Evolutionary conservation across 2,113 vertebrate species (phyloP), one percentile per base, ranked within the genome.

Genomic region (Conger conger): DNA sequence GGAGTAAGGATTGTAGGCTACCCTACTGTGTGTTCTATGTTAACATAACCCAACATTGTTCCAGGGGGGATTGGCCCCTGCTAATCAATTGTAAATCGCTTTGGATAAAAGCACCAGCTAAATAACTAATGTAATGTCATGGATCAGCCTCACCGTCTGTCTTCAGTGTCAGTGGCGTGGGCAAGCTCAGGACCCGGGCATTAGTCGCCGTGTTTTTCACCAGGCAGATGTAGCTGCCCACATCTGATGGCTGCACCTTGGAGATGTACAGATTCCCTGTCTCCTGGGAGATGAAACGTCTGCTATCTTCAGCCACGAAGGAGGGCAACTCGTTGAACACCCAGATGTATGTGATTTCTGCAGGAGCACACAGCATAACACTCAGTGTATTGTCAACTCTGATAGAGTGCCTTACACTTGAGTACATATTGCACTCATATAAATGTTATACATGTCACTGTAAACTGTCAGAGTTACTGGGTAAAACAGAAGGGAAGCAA

Each of bases 241-340:
- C 97, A 1, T 99, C 98, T 0, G 97, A 97, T 4, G 93, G 91
- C 68, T 99, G 97, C 89, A 99, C 98, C 92, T 98, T 99, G 0
- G 98, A 97, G 0, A 99, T 98, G 92, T 99, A 99, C 1, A 99
- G 92, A 83, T 99, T 98, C 0, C 98, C 98, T 0, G 97, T 99
- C 85, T 97, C 96, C 85, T 99, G 98, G 0, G 98, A 99, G 84
- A 99, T 97, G 4, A 99, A 99, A 50, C 97, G 97, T 0, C 97
- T 96, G 0, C 92, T 96, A 93, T 99, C 97, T 90, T 98, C 97
- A 82, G 95, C 94, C 50, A 98, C 96, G 16, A 97, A 97, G 2
- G 94, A 94, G 0, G 98, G 97, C 88, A 97, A 97, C 86, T 96
- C 96, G 0, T 99, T 99, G 96, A 99, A 98, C 93, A 99, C 97